Evolutionary conservation across 2,888 invertebrate genomes (phyloP), one percentile per base, ranked within the genome.

Genomic region (Limnephilus marmoratus): DNA sequence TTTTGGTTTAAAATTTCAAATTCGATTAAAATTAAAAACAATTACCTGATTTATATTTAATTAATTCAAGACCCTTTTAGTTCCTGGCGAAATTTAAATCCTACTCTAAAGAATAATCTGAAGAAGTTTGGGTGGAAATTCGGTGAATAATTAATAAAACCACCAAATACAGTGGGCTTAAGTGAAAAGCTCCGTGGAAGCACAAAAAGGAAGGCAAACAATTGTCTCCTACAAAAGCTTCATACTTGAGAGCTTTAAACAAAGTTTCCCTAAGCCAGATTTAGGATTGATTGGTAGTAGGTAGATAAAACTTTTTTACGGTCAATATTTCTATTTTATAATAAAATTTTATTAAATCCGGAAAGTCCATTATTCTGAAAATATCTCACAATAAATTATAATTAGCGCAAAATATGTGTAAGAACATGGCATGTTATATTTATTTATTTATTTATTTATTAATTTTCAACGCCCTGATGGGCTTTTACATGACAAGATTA

Each of bases 71-170:
- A 68, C 68, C 68, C 68, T 68, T 68, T 68, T 9, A 68, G 68
- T 7, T 68, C 24, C 68, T 9, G 24, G n/a, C n/a, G 9, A n/a
- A 68, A 68, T 68, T 68, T 68, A 68, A 68, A n/a, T 2, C 3
- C 68, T 7, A 0, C 13, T 86, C 86, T 15, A 86, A 83, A 86
- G 86, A 86, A 86, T 86, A 86, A 86, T 41, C 86, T 29, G 49
- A 49, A 49, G n/a, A 86, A 86, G 29, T 86, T 86, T 1, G 45
- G 29, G 45, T 24, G 45, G 86, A 86, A 86, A n/a, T n/a, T 86
- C 45, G 12, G 29, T 37, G 86, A n/a, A 86, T 45, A 86, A 86
- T 86, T 86, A 86, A 86, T 86, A 86, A 29, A 86, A 86, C 86
- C 86, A 45, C 49, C 41, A 86, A 86, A 86, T 49, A 86, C 86